Evolutionary conservation across 2,888 invertebrate genomes (phyloP).

Genomic region (Caenorhabditis japonica): DNA sequence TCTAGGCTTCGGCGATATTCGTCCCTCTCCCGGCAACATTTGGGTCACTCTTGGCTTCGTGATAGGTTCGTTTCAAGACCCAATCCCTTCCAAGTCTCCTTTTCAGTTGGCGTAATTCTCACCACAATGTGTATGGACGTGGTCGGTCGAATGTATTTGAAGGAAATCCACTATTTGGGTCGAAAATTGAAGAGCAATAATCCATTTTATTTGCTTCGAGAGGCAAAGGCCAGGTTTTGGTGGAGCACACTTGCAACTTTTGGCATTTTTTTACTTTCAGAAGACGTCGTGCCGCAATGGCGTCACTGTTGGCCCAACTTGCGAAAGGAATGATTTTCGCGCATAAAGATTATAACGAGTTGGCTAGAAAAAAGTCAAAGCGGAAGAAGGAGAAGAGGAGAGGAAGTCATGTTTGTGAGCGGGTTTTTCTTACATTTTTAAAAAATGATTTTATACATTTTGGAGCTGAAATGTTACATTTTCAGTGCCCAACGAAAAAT

Average conservation of each 20-base stretch:
- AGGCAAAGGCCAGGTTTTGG: conserved; percentile 75
- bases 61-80: conserved; percentile 22
- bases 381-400: conserved; percentile 67
- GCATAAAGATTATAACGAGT: conserved; percentile 73
- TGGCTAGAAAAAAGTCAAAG: conserved; percentile 70
- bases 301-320: conserved; percentile 74
- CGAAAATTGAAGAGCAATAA: conserved; percentile 75
- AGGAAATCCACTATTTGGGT: conserved; percentile 76
- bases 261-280: conserved; percentile 52
- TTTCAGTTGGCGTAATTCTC: conserved; percentile 73
- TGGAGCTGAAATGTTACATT: not conserved
- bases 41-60: conserved; percentile 61
- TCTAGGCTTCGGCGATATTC: conserved; percentile 75
- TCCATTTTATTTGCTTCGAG: conserved; percentile 75
- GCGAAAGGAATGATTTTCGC: conserved; percentile 77
- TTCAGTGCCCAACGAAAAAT: conserved; percentile 75
- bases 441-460: not conserved
- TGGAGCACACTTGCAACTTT: not conserved
- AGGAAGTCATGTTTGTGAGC: conserved; percentile 72
- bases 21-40: conserved; percentile 69
- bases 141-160: conserved; percentile 76
- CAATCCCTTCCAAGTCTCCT: conserved; percentile 11
- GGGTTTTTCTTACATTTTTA: not conserved
- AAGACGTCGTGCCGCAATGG: conserved; percentile 74
- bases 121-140: conserved; percentile 77